Conservation (phyloP, 2,797 vertebrate genomes). For the Crenichthys baileyi region DNA sequence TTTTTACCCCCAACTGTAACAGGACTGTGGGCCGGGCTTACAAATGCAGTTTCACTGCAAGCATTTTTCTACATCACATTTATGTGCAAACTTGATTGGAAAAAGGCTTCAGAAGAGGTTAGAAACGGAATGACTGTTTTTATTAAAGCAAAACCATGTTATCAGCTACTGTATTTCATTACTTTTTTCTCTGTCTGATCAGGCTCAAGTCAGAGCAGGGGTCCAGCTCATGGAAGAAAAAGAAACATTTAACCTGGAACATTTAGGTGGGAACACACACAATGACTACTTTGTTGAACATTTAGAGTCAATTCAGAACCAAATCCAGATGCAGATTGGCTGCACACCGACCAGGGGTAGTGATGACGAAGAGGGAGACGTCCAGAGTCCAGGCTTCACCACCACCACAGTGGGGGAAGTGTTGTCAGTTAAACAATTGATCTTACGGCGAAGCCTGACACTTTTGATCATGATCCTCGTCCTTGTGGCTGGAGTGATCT, state of each 20-base stretch:
- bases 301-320: slow-evolving; percentile 5
- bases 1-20: fast-evolving
- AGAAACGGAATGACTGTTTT: neutral
- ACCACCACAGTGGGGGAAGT: slow-evolving; percentile 45
- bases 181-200: slow-evolving; percentile 16
- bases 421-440: slow-evolving; percentile 67
- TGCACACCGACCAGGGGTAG: neutral
- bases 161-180: neutral
- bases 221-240: slow-evolving; percentile 50
- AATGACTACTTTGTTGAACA: neutral
- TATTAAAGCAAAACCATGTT: neutral
- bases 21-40: slow-evolving; percentile 91
- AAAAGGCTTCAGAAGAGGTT: slow-evolving; percentile 86
- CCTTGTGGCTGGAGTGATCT: slow-evolving; percentile 64
- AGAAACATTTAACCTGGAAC: slow-evolving; percentile 41
- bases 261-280: slow-evolving; percentile 32
- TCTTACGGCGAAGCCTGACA: slow-evolving; percentile 68
- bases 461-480: slow-evolving; percentile 70
- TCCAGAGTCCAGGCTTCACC: neutral
- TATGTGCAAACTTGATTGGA: slow-evolving; percentile 86
- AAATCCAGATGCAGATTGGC: neutral
- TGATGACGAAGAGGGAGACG: neutral
- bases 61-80: slow-evolving; percentile 80
- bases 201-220: slow-evolving; percentile 77
- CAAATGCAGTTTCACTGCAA: slow-evolving; percentile 82